phyloP scores from a whole-genome alignment of 2,113 vertebrate genomes.

The Eurypyga helias region DNA sequence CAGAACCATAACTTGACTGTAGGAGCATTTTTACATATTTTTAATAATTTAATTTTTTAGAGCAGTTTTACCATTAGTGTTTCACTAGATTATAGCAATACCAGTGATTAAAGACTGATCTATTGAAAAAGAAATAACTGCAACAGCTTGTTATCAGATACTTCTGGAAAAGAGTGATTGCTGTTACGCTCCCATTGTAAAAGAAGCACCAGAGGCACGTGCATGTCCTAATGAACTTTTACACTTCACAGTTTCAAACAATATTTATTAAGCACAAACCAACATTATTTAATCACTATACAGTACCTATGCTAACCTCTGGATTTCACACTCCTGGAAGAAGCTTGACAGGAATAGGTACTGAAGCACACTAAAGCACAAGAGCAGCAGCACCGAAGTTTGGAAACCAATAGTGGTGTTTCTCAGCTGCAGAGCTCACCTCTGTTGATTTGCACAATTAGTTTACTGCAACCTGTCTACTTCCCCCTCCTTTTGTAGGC shows the following conservation, averaged over 20 bases:
- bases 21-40: neutral
- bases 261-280: neutral
- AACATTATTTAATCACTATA: neutral
- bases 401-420: neutral
- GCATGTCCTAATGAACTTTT: neutral
- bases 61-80: neutral
- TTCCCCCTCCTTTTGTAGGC: neutral
- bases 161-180: neutral
- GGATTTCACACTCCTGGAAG: neutral
- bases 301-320: neutral
- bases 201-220: neutral
- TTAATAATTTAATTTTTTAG: neutral
- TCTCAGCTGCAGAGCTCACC: neutral
- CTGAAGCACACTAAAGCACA: accelerated
- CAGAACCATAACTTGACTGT: neutral
- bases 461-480: neutral
- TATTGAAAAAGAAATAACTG: neutral
- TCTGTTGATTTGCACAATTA: neutral
- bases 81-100: neutral
- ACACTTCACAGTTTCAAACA: neutral
- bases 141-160: neutral
- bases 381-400: neutral
- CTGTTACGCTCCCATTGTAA: neutral
- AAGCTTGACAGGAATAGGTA: neutral
- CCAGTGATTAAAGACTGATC: neutral